Conservation (phyloP, 2,113 vertebrate genomes). For the Parus major region DNA sequence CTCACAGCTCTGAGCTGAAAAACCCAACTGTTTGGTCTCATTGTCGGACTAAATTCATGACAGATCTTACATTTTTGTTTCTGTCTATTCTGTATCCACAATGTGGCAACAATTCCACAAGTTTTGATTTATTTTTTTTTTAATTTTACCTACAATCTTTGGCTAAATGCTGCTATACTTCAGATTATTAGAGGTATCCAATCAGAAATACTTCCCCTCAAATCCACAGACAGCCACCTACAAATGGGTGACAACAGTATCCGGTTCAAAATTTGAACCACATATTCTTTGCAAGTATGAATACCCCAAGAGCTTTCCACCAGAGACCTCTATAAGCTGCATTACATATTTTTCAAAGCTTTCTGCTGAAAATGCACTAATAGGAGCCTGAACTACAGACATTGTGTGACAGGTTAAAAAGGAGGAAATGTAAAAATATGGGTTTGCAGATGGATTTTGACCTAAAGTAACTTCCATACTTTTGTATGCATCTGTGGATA, state of each 20-base stretch:
- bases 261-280: not conserved
- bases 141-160: not conserved
- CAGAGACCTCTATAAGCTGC: not conserved
- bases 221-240: not conserved
- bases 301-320: not conserved
- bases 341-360: not conserved
- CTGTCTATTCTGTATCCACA: not conserved
- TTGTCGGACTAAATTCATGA: not conserved
- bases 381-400: not conserved
- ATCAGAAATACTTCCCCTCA: not conserved
- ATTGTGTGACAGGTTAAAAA: not conserved
- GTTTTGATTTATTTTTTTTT: not conserved
- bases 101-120: not conserved
- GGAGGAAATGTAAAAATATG: not conserved
- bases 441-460: not conserved
- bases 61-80: not conserved
- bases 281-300: not conserved
- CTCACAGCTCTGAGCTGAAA: not conserved
- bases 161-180: not conserved
- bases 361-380: not conserved
- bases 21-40: not conserved
- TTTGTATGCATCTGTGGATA: not conserved
- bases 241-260: not conserved
- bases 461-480: not conserved
- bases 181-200: not conserved